A percentile compares a stretch with the other conserved stretches of the same genome.
These are phyloP conservation scores for Ypsolopha sequella DNA, from an alignment of 2,888 invertebrate species.

Conservation along the genomic window DNA sequence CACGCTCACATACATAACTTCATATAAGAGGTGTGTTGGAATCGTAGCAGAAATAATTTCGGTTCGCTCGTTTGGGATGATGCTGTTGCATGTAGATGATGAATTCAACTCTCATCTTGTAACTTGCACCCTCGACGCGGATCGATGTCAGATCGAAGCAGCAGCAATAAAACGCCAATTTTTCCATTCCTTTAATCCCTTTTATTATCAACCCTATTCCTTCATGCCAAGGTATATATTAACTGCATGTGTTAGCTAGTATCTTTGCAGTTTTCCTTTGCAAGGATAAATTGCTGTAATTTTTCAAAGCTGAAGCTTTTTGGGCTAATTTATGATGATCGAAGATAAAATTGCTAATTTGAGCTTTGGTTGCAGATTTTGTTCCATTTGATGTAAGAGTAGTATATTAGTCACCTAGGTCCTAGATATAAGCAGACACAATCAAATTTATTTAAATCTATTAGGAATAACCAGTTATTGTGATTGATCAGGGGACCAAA, in stretches of 20 bases:
- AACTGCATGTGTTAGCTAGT: not conserved
- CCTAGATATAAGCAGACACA: no score
- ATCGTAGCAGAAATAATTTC: no score
- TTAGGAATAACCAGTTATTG: no score
- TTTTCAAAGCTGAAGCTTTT: conserved; percentile 8
- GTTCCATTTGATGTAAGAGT: no score
- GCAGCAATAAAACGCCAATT: conserved; percentile 30
- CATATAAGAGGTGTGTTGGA: no score
- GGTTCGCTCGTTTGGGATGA: no score
- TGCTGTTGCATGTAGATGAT: no score
- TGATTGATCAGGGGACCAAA: no score
- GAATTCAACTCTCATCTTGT: conserved; percentile 5
- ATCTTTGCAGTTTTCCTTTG: not conserved
- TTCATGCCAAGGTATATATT: not conserved
- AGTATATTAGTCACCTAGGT: no score
- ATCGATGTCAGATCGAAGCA: conserved; percentile 57
- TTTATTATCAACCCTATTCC: conserved; percentile 1
- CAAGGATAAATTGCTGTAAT: conserved; percentile 10
- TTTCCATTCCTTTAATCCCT: not conserved
- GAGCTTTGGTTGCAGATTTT: not conserved
- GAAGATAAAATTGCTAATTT: conserved; percentile 12
- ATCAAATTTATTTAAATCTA: no score
- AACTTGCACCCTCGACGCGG: conserved; percentile 13
- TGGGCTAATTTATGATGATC: conserved; percentile 14
- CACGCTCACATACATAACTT: no score